Evolutionary conservation across 1,140 invertebrate genomes (phyloP).

Genomic region (Trachymyrmex cornetzi): DNA sequence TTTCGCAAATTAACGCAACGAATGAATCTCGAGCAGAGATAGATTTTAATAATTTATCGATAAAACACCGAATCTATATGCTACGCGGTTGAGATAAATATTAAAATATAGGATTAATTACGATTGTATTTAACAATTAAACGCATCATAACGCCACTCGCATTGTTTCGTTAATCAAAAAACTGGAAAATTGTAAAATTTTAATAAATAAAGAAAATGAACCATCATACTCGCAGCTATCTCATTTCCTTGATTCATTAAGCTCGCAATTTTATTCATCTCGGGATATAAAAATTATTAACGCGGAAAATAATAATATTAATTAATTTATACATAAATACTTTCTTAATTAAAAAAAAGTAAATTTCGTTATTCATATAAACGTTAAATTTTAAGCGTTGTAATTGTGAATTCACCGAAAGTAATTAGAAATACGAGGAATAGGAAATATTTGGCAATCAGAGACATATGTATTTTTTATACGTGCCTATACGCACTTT

Average conservation of each 20-base stretch:
- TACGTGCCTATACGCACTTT: too few species aligned
- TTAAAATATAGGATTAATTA: conserved; percentile 17
- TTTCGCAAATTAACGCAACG: not conserved
- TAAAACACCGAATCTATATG: not conserved
- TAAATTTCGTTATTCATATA: not conserved
- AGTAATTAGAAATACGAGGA: not conserved
- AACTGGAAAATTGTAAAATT: not conserved
- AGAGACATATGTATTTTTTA: not conserved
- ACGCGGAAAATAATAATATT: not conserved
- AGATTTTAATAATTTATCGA: conserved; percentile 29
- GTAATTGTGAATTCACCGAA: not conserved
- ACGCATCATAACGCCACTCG: not conserved
- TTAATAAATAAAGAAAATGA: conserved; percentile 1
- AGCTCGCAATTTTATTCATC: conserved; percentile 11
- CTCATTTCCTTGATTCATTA: conserved; percentile 20
- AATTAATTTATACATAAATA: conserved; percentile 11
- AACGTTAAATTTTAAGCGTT: not conserved
- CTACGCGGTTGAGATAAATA: not conserved
- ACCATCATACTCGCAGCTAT: not conserved
- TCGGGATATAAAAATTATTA: not conserved
- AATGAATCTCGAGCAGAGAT: not conserved
- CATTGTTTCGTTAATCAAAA: not conserved
- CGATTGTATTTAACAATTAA: not conserved
- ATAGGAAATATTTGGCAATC: not conserved
- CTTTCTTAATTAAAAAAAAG: not conserved